Evolutionary conservation across 2,113 vertebrate species (phyloP).

Genomic region (Hemichromis elongatus): DNA sequence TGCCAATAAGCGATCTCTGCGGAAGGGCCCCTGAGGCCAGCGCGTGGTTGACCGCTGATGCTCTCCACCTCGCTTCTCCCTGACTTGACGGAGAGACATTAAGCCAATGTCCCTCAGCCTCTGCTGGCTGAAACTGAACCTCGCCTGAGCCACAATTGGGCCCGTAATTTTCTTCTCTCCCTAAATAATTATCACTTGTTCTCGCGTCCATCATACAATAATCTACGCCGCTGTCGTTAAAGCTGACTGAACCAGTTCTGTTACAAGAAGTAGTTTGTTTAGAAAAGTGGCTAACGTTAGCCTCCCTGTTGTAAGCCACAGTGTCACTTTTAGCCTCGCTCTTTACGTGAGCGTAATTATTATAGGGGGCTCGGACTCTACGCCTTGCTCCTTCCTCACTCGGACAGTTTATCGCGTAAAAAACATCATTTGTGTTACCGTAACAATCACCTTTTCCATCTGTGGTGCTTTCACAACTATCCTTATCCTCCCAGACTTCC

Average conservation of each 20-base stretch:
- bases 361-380: conserved; percentile 6
- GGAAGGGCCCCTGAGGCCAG: background rate
- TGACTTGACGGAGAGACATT: background rate
- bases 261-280: background rate
- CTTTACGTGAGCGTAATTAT: background rate
- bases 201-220: conserved; percentile 18
- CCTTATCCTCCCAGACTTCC: conserved; percentile 35
- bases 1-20: background rate
- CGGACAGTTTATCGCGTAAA: background rate
- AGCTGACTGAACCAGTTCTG: conserved; percentile 6
- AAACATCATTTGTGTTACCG: conserved; percentile 3
- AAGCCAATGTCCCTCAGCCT: conserved; percentile 44
- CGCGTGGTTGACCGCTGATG: background rate
- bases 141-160: conserved; percentile 44
- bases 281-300: background rate
- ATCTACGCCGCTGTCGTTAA: background rate
- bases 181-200: conserved; percentile 16
- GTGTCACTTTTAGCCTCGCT: background rate
- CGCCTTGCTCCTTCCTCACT: background rate
- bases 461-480: background rate
- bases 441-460: conserved; percentile 17
- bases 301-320: conserved; percentile 1
- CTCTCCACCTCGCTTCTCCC: conserved; percentile 28
- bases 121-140: conserved; percentile 28
- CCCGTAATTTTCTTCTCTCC: conserved; percentile 44